These are phyloP conservation scores for Nematostella vectensis DNA, from an alignment of 92 coral and sea anemone genomes.

Conservation along the genomic window DNA sequence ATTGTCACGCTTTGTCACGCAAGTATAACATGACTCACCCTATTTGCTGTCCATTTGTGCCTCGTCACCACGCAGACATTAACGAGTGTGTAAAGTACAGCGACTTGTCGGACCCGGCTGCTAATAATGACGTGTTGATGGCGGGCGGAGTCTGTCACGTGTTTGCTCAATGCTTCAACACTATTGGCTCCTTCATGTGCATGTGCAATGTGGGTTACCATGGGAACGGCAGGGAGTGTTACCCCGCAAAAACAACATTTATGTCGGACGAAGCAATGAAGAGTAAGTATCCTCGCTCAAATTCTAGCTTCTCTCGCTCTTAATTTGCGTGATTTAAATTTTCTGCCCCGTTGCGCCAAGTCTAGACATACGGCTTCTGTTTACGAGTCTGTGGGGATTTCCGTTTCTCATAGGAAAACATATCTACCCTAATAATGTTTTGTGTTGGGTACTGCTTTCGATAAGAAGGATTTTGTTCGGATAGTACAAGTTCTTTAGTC, in stretches of 20 bases:
- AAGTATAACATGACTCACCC: not conserved
- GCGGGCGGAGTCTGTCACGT: conserved; percentile 47
- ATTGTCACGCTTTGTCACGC: not conserved
- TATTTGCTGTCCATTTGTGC: too few relatives aligned
- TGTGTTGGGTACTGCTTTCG: too few relatives aligned
- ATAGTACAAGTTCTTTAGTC: too few relatives aligned
- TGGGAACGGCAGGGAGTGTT: conserved; percentile 74
- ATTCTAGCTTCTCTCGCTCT: not conserved
- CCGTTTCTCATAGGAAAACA: too few relatives aligned
- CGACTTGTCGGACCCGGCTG: conserved; percentile 24
- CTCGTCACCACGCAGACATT: conserved; percentile 40
- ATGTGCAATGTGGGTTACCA: conserved; percentile 81
- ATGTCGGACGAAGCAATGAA: conserved; percentile 31
- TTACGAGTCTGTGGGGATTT: too few relatives aligned
- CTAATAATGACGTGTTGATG: conserved; percentile 40
- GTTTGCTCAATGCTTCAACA: conserved; percentile 67
- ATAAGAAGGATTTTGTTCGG: too few relatives aligned
- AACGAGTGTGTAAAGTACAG: conserved; percentile 61
- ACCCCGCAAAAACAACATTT: conserved; percentile 25
- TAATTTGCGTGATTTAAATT: not conserved
- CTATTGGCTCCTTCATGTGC: conserved; percentile 79
- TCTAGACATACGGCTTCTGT: too few relatives aligned
- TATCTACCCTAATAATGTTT: too few relatives aligned
- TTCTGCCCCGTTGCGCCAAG: too few relatives aligned
- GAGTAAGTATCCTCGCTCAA: conserved; percentile 85